Percentiles rank a stretch among this genome's conserved stretches.
phyloP scores from a whole-genome alignment of 2,888 invertebrate genomes.

The Cantharis lateralis region DNA sequence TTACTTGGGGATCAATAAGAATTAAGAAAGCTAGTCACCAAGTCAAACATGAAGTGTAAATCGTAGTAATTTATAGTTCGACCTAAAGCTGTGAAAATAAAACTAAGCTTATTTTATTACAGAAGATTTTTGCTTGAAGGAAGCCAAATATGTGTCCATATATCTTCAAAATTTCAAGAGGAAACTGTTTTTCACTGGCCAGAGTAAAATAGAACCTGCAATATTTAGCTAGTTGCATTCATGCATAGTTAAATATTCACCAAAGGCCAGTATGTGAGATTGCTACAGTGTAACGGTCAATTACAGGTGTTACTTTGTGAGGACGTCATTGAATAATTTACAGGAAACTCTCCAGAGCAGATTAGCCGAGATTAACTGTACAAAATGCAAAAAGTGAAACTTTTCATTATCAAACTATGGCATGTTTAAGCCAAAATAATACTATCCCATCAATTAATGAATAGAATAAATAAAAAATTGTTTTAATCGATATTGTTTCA shows the following conservation, averaged over 20 bases:
- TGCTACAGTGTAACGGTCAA: constrained; percentile 19
- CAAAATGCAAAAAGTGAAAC: constrained; percentile 26
- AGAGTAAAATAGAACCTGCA: constrained; percentile 21
- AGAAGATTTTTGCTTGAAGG: constrained; percentile 34
- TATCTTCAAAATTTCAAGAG: constrained; percentile 37
- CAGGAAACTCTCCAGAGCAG: constrained; percentile 38
- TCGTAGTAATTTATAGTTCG: constrained; percentile 32
- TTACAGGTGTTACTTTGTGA: constrained; percentile 27
- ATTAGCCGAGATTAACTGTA: constrained; percentile 42
- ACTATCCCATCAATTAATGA: background rate
- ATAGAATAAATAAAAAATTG: too few species aligned
- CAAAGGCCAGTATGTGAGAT: constrained; percentile 14
- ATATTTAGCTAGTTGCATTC: constrained; percentile 25
- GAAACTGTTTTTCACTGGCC: constrained; percentile 11
- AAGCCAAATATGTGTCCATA: constrained; percentile 34
- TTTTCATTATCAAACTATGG: background rate
- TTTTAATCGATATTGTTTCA: background rate
- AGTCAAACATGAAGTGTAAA: constrained; percentile 28
- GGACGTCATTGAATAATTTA: constrained; percentile 39
- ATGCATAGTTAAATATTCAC: constrained; percentile 25
- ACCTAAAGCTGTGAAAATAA: constrained; percentile 37
- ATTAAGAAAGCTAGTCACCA: constrained; percentile 13
- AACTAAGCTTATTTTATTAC: constrained; percentile 41
- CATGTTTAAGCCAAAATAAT: background rate
- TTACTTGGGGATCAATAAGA: constrained; percentile 3